Evolutionary conservation across 92 coral and sea anemone species (phyloP).

Genomic region (Parazoanthus darwini): DNA sequence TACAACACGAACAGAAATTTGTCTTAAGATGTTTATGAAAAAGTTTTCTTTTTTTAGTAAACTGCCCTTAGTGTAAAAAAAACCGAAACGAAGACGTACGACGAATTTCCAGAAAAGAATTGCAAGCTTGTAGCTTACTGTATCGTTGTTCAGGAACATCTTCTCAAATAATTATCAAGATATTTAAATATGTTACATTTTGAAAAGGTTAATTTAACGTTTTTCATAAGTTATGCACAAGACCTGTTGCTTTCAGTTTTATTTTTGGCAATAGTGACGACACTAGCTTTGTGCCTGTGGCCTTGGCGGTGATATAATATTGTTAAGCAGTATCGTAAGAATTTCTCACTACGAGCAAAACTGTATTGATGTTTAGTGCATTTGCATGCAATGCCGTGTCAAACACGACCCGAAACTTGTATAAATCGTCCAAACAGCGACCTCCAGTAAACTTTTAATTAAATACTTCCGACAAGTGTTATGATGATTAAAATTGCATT

Average conservation of each 20-base stretch:
- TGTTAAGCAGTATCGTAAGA: not conserved
- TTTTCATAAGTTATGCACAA: not conserved
- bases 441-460: conserved; percentile 34
- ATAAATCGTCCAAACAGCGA: conserved; percentile 9
- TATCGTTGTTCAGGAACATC: not conserved
- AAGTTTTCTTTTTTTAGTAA: too few species aligned
- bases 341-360: not conserved
- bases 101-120: not conserved
- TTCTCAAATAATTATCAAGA: not conserved
- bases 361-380: not conserved
- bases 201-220: not conserved
- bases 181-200: too few species aligned
- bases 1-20: not conserved
- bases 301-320: not conserved
- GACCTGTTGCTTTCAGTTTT: not conserved
- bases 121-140: too few species aligned
- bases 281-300: not conserved
- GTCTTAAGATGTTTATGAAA: too few species aligned
- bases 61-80: not conserved
- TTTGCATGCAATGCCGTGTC: not conserved
- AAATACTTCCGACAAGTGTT: conserved; percentile 33
- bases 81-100: not conserved
- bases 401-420: not conserved
- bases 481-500: conserved; percentile 25
- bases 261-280: not conserved